Conservation (phyloP, 1,140 invertebrate genomes). For the Camponotus floridanus region DNA sequence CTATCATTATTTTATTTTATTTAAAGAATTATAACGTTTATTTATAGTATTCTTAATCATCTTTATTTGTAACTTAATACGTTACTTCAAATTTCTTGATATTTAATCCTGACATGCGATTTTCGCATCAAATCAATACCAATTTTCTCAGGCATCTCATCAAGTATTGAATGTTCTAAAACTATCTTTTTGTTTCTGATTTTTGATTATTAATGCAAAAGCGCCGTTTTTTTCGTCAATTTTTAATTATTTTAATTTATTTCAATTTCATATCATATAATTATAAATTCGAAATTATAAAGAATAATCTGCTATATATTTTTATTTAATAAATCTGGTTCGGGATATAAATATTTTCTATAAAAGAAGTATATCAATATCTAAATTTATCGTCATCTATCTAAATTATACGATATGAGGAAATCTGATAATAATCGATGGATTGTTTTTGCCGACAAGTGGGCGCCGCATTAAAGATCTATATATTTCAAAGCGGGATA, state of each 20-base stretch:
- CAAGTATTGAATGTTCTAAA: not conserved
- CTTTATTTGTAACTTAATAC: too few relatives aligned
- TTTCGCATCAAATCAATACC: conserved; percentile 4
- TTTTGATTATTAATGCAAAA: not conserved
- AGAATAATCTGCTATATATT: not conserved
- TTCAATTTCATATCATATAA: not conserved
- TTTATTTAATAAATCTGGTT: not conserved
- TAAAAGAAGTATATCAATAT: not conserved
- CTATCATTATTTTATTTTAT: not conserved
- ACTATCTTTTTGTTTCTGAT: not conserved
- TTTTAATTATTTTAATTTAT: not conserved
- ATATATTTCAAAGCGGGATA: not conserved
- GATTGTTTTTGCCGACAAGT: conserved; percentile 26
- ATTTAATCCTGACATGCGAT: not conserved
- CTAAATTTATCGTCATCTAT: not conserved
- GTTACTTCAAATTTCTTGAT: not conserved
- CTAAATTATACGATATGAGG: too few relatives aligned
- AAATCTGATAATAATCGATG: conserved; percentile 23
- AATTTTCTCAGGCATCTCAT: not conserved
- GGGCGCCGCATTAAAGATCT: not conserved
- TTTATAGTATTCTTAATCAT: too few relatives aligned
- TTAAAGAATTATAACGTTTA: too few relatives aligned
- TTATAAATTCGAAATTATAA: conserved; percentile 1
- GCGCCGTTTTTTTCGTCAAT: not conserved
- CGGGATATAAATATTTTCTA: conserved; percentile 17